Percentiles rank a stretch among this genome's conserved stretches.
phyloP scores from a whole-genome alignment of 2,888 invertebrate genomes.

The Oxystoma pomonae region DNA sequence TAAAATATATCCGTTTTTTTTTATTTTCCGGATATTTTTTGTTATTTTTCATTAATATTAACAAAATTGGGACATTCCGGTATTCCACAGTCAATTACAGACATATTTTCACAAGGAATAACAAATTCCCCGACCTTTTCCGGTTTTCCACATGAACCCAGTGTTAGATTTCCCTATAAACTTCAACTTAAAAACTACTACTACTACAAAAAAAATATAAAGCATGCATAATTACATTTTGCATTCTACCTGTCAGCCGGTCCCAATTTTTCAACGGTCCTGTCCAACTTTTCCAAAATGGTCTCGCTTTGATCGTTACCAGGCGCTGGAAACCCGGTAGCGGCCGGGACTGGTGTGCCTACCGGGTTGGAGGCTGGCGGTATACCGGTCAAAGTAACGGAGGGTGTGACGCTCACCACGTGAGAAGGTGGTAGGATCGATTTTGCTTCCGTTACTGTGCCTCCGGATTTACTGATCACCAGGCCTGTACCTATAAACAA shows the following conservation, averaged over 20 bases:
- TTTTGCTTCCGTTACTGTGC: conserved; percentile 33
- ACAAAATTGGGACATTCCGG: too few species aligned
- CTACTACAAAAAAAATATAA: not conserved
- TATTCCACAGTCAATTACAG: too few species aligned
- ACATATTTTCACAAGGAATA: too few species aligned
- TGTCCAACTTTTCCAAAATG: conserved; percentile 48
- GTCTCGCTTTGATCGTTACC: conserved; percentile 30
- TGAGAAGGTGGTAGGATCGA: conserved; percentile 11
- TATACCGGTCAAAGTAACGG: conserved; percentile 1
- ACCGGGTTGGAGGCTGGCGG: conserved; percentile 3
- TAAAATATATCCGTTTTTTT: too few species aligned
- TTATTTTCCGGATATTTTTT: too few species aligned
- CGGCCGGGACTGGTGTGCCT: conserved; percentile 8
- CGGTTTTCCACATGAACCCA: too few species aligned
- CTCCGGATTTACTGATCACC: conserved; percentile 36
- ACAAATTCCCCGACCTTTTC: too few species aligned
- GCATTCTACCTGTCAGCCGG: conserved; percentile 15
- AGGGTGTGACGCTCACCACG: conserved; percentile 9
- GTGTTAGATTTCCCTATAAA: too few species aligned
- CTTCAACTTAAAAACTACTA: too few species aligned
- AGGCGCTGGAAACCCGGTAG: conserved; percentile 9
- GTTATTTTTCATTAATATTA: too few species aligned
- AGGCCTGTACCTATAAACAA: conserved; percentile 19
- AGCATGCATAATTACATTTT: not conserved
- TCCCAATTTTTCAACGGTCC: conserved; percentile 48